Evolutionary conservation across 2,888 invertebrate genomes (phyloP).

Genomic region (Tyria jacobaeae): DNA sequence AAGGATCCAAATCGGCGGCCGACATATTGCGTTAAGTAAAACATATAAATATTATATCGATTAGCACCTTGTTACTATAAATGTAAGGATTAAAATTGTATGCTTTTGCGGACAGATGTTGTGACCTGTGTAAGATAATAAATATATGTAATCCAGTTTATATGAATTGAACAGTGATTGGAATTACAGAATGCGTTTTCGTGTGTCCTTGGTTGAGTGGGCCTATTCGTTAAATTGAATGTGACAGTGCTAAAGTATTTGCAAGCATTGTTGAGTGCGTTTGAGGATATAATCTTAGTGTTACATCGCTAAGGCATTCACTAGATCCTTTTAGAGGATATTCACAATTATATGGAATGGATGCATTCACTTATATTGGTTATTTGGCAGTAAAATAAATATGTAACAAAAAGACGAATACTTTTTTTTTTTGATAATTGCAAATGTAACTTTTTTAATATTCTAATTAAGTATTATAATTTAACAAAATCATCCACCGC

Average conservation of each 20-base stretch:
- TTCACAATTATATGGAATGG: neutral
- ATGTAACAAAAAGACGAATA: too few species aligned
- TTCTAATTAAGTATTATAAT: too few species aligned
- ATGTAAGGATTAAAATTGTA: slow-evolving; percentile 45
- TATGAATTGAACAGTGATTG: slow-evolving; percentile 56
- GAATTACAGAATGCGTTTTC: slow-evolving; percentile 55
- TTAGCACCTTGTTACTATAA: slow-evolving; percentile 30
- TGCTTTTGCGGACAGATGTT: slow-evolving; percentile 61
- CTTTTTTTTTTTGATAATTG: too few species aligned
- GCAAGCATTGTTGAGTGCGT: slow-evolving; percentile 34
- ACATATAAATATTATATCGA: slow-evolving; percentile 37
- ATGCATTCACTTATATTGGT: neutral
- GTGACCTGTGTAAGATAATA: slow-evolving; percentile 56
- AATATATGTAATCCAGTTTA: slow-evolving; percentile 49
- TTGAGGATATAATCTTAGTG: slow-evolving; percentile 42
- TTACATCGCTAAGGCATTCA: slow-evolving; percentile 43
- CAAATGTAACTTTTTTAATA: too few species aligned
- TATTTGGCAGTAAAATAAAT: neutral
- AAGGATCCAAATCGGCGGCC: slow-evolving; percentile 76
- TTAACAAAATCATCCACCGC: too few species aligned
- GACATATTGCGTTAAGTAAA: slow-evolving; percentile 74
- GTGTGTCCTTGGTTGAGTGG: slow-evolving; percentile 47
- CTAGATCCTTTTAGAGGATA: slow-evolving; percentile 23
- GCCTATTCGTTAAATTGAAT: slow-evolving; percentile 38
- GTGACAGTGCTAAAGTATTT: slow-evolving; percentile 40